phyloP scores from a whole-genome alignment of 2,113 vertebrate genomes.

The Varanus komodoensis region DNA sequence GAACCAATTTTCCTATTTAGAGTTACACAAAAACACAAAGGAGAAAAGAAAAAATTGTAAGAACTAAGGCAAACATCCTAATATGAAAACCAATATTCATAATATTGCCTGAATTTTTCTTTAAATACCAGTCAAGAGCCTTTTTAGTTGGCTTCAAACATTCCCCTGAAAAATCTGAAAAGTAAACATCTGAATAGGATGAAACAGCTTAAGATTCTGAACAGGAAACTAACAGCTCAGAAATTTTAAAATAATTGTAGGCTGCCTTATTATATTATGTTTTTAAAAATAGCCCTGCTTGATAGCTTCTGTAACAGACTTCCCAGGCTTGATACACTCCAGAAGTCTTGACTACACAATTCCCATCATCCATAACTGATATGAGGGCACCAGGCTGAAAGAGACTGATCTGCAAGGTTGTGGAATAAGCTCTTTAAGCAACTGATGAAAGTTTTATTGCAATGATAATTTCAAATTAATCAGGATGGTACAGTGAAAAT shows the following conservation, averaged over 20 bases:
- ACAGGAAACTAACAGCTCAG: conserved; percentile 8
- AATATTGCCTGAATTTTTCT: background rate
- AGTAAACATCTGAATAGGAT: background rate
- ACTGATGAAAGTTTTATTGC: background rate
- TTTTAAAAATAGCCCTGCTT: background rate
- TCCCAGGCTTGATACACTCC: too few relatives aligned
- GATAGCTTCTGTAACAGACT: too few relatives aligned
- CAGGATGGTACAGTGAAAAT: background rate
- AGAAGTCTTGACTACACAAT: too few relatives aligned
- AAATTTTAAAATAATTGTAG: background rate
- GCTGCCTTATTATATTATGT: background rate
- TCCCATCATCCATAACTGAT: too few relatives aligned
- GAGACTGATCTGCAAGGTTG: background rate
- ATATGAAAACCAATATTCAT: conserved; percentile 16
- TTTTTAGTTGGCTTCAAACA: conserved; percentile 24
- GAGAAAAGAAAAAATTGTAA: background rate
- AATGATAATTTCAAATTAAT: conserved; percentile 23
- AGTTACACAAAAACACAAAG: background rate
- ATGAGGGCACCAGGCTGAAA: too few relatives aligned
- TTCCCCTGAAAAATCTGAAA: conserved; percentile 26
- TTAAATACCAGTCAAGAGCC: conserved; percentile 18
- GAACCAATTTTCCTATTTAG: background rate
- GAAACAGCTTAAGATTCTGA: conserved; percentile 3
- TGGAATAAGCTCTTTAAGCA: conserved; percentile 1
- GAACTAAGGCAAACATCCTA: background rate